phyloP scores from a whole-genome alignment of 2,888 invertebrate genomes.

The Thalpophila matura region DNA sequence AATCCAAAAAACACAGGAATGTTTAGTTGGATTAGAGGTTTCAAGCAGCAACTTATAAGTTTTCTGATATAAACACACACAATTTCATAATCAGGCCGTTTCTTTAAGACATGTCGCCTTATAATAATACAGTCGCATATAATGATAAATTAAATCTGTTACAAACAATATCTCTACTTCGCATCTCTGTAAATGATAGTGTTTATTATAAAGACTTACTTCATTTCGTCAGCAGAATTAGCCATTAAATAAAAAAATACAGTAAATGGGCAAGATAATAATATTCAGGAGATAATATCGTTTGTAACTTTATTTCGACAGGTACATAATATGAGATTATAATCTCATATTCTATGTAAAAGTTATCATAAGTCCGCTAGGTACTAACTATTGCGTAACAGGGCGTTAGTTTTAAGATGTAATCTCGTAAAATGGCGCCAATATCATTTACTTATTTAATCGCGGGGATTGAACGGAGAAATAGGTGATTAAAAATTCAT shows the following conservation, averaged over 20 bases:
- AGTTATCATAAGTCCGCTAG: slow-evolving; percentile 14
- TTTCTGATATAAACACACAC: slow-evolving; percentile 82
- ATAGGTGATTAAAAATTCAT: slow-evolving; percentile 10
- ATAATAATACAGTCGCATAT: slow-evolving; percentile 61
- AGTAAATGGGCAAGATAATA: slow-evolving; percentile 54
- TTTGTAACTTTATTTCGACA: slow-evolving; percentile 45
- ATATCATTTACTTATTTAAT: slow-evolving; percentile 24
- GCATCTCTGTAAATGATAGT: slow-evolving; percentile 60
- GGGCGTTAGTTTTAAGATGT: slow-evolving; percentile 3
- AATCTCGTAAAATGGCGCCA: slow-evolving; percentile 51
- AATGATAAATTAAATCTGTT: slow-evolving; percentile 55
- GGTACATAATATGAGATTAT: slow-evolving; percentile 35
- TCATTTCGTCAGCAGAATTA: slow-evolving; percentile 19
- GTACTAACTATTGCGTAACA: slow-evolving; percentile 16
- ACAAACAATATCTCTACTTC: slow-evolving; percentile 60
- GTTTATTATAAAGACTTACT: slow-evolving; percentile 25
- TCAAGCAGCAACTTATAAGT: slow-evolving; percentile 56
- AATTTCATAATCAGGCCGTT: slow-evolving; percentile 75
- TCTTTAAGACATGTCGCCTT: slow-evolving; percentile 57
- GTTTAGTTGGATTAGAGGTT: slow-evolving; percentile 67
- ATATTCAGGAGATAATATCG: slow-evolving; percentile 29
- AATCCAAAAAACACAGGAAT: slow-evolving; percentile 73
- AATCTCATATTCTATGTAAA: slow-evolving; percentile 23
- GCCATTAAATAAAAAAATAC: slow-evolving; percentile 27
- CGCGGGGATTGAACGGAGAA: slow-evolving; percentile 3